A percentile compares a stretch with the other conserved stretches of the same genome.
phyloP scores from a whole-genome alignment of 2,888 invertebrate species.

The Drosophila atroscutellata region DNA sequence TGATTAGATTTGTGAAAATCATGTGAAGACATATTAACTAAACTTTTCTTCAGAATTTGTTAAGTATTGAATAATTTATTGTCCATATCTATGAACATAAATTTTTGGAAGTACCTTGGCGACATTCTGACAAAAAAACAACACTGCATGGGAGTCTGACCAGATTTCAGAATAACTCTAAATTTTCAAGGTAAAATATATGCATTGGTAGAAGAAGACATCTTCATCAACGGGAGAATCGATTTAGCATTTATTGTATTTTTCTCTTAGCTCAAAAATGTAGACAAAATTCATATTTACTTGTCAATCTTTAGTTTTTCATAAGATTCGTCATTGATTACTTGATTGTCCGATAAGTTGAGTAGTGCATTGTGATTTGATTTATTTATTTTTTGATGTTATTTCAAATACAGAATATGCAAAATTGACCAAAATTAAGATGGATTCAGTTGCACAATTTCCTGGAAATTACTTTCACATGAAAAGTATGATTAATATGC shows the following conservation, averaged over 20 bases:
- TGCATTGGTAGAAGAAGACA: neutral
- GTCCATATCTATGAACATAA: neutral
- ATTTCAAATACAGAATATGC: neutral
- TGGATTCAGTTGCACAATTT: neutral
- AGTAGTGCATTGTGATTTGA: neutral
- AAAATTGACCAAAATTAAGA: neutral
- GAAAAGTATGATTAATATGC: too few relatives aligned
- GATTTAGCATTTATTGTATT: neutral
- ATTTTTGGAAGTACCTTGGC: too few relatives aligned
- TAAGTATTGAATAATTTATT: neutral
- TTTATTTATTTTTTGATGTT: neutral
- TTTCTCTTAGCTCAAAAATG: neutral
- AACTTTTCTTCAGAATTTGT: neutral
- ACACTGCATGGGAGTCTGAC: neutral
- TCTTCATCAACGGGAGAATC: neutral
- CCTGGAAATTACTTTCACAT: too few relatives aligned
- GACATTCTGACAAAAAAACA: neutral
- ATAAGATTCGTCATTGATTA: too few relatives aligned
- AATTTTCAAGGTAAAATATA: too few relatives aligned
- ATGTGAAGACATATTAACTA: neutral
- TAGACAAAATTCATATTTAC: neutral
- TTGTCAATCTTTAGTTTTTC: neutral
- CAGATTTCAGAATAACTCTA: too few relatives aligned
- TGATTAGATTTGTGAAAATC: slow-evolving; percentile 33
- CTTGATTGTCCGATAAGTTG: neutral